phyloP scores from a whole-genome alignment of 2,113 vertebrate genomes.

The Salvelinus namaycush region DNA sequence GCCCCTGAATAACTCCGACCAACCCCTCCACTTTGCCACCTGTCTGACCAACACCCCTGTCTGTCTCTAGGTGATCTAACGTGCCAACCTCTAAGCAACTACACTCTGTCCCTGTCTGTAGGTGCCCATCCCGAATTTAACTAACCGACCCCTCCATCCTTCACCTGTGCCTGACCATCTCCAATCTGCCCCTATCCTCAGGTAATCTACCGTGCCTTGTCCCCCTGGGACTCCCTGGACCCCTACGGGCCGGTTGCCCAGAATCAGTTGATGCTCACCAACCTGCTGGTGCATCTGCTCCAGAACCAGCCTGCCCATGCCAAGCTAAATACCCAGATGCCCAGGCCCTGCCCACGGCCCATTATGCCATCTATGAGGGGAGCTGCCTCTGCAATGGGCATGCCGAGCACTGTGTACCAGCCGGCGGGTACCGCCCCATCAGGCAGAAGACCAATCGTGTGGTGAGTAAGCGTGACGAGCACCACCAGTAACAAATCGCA shows the following conservation, averaged over 20 bases:
- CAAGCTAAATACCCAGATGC: slow-evolving; percentile 46
- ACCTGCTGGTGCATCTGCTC: slow-evolving; percentile 83
- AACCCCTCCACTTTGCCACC: no score
- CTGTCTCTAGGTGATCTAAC: no score
- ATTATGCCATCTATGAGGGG: slow-evolving; percentile 88
- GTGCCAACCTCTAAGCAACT: no score
- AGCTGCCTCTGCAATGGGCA: slow-evolving; percentile 93
- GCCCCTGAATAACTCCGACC: no score
- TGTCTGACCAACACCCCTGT: no score
- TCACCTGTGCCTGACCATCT: background rate
- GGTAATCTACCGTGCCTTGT: slow-evolving; percentile 89
- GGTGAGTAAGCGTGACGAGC: slow-evolving; percentile 69
- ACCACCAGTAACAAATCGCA: background rate
- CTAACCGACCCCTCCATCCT: no score
- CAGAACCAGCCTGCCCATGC: slow-evolving; percentile 84
- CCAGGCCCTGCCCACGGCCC: slow-evolving; percentile 61
- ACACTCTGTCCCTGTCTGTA: no score
- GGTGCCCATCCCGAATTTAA: no score
- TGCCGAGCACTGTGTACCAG: slow-evolving; percentile 81
- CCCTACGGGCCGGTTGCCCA: slow-evolving; percentile 81
- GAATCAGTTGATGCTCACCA: slow-evolving; percentile 85
- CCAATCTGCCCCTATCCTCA: slow-evolving; percentile 44
- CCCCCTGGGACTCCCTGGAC: slow-evolving; percentile 74
- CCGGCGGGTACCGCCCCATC: slow-evolving; percentile 69
- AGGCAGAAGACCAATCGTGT: slow-evolving; percentile 69